Evolutionary conservation across 2,797 vertebrate genomes (phyloP).

Genomic region (Carapus acus): DNA sequence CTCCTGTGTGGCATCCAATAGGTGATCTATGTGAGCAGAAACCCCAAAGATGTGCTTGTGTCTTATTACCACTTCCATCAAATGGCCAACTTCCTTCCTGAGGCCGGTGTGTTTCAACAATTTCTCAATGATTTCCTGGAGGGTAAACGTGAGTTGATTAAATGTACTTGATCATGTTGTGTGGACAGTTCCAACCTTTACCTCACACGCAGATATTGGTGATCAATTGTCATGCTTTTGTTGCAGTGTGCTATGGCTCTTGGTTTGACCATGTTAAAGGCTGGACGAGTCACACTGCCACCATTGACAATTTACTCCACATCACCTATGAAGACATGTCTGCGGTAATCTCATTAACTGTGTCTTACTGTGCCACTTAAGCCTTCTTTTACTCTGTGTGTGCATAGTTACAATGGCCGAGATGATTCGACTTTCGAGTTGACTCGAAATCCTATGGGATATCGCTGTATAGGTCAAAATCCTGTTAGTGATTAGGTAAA

Average conservation of each 20-base stretch:
- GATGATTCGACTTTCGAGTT: no score
- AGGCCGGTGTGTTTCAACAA: slow-evolving; percentile 65
- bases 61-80: slow-evolving; percentile 85
- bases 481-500: no score
- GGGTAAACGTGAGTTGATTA: slow-evolving; percentile 67
- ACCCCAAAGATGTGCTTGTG: slow-evolving; percentile 81
- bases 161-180: neutral
- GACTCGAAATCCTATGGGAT: no score
- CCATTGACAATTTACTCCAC: slow-evolving; percentile 68
- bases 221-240: neutral
- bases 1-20: slow-evolving; percentile 33
- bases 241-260: slow-evolving; percentile 78
- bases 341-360: slow-evolving; percentile 64
- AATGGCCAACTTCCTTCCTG: slow-evolving; percentile 80
- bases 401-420: no score
- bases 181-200: no score
- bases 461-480: no score
- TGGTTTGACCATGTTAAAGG: slow-evolving; percentile 86
- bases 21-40: slow-evolving; percentile 84
- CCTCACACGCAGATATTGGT: neutral
- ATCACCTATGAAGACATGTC: slow-evolving; percentile 82
- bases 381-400: no score
- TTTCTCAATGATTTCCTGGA: slow-evolving; percentile 76
- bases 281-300: slow-evolving; percentile 70
- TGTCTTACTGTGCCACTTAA: no score